Conservation (phyloP, 2,888 invertebrate genomes). For the Catocala nupta region DNA sequence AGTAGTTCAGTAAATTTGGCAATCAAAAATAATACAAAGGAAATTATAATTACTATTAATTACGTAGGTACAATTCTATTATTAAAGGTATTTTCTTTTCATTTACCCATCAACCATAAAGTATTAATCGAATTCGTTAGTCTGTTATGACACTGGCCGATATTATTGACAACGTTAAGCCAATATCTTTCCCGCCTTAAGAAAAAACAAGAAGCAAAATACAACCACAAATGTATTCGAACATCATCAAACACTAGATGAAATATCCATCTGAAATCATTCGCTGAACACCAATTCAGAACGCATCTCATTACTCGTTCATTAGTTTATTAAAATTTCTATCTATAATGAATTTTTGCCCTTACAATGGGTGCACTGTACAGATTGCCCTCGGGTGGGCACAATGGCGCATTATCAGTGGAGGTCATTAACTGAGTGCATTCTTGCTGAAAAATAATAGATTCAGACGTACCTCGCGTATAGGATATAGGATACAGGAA, state of each 20-base stretch:
- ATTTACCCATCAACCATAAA: too few relatives aligned
- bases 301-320: slow-evolving; percentile 41
- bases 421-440: slow-evolving; percentile 79
- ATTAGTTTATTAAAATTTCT: slow-evolving; percentile 68
- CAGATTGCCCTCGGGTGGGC: slow-evolving; percentile 76
- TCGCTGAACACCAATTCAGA: slow-evolving; percentile 2
- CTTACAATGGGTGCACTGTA: slow-evolving; percentile 73
- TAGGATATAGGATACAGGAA: slow-evolving; percentile 66
- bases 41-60: too few relatives aligned
- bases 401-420: slow-evolving; percentile 77
- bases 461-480: slow-evolving; percentile 50
- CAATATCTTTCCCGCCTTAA: too few relatives aligned
- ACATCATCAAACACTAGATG: neutral
- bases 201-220: too few relatives aligned
- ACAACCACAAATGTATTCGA: neutral
- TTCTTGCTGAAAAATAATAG: slow-evolving; percentile 84
- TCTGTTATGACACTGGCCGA: too few relatives aligned
- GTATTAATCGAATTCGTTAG: too few relatives aligned
- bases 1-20: too few relatives aligned
- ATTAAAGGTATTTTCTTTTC: too few relatives aligned
- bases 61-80: too few relatives aligned
- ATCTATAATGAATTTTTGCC: slow-evolving; percentile 60
- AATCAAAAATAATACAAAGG: too few relatives aligned
- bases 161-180: too few relatives aligned
- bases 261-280: neutral